Evolutionary conservation across 2,888 invertebrate genomes (phyloP).

Genomic region (Cataglyphis rosenhaueri): DNA sequence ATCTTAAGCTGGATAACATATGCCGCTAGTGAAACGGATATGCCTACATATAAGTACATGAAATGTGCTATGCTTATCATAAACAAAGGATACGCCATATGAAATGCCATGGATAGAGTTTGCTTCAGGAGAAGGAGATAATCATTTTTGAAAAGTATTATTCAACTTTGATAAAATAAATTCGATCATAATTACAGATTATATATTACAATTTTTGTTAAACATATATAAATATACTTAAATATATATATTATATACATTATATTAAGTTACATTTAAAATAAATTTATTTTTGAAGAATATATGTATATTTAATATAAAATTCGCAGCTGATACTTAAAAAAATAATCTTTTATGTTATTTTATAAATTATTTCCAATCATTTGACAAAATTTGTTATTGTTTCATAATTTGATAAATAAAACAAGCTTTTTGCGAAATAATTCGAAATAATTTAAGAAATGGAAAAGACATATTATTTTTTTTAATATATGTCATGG

Average conservation of each 20-base stretch:
- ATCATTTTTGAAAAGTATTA: neutral
- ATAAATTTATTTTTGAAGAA: neutral
- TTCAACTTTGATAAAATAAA: neutral
- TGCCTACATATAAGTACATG: neutral
- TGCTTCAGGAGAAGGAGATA: neutral
- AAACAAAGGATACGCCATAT: neutral
- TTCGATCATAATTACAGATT: neutral
- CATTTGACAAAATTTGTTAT: neutral
- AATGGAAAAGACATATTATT: neutral
- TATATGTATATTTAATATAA: neutral
- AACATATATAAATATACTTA: neutral
- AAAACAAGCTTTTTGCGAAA: neutral
- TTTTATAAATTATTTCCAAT: neutral
- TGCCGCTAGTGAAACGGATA: slow-evolving; percentile 16
- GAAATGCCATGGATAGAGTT: neutral
- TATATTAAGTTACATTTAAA: neutral
- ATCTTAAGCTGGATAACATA: neutral
- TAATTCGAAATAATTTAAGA: neutral
- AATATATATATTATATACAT: neutral
- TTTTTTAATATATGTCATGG: neutral
- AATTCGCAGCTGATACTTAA: neutral
- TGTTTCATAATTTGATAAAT: neutral
- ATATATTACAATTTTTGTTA: neutral
- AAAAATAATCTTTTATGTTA: neutral
- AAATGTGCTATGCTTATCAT: slow-evolving; percentile 1